Evolutionary conservation across 2,113 vertebrate genomes (phyloP).

Genomic region (Aphelocoma coerulescens): DNA sequence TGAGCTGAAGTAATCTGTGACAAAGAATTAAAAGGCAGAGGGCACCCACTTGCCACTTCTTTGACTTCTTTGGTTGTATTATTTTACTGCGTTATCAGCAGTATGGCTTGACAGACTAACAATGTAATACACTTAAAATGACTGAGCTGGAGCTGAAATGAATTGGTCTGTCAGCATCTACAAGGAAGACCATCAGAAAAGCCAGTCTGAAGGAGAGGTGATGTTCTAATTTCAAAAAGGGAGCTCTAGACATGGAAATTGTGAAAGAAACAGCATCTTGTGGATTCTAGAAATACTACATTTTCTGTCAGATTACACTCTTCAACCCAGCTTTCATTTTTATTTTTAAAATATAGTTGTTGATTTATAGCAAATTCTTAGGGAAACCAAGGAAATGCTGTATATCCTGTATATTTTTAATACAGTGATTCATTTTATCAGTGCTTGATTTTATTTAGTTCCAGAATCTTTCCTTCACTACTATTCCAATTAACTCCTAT

Average conservation of each 20-base stretch:
- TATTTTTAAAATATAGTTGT: neutral
- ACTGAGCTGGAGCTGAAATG: neutral
- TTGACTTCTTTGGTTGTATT: neutral
- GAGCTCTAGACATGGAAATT: neutral
- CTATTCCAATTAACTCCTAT: neutral
- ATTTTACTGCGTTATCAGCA: neutral
- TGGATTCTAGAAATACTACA: neutral
- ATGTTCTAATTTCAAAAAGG: neutral
- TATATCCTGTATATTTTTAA: neutral
- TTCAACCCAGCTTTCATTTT: neutral
- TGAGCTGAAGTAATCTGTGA: neutral
- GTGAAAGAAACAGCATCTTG: neutral
- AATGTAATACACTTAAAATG: neutral
- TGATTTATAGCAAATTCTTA: neutral
- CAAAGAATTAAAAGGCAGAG: neutral
- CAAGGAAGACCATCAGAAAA: neutral
- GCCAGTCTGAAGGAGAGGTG: neutral
- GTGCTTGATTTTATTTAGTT: neutral
- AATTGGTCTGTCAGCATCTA: neutral
- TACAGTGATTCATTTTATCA: neutral
- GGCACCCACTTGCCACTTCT: neutral
- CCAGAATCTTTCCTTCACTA: neutral
- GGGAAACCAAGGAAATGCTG: neutral
- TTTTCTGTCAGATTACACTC: neutral
- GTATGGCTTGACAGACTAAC: neutral